Percentiles rank a stretch among this genome's conserved stretches.
These are phyloP conservation scores for Sebastes itinus DNA, from an alignment of 2,797 vertebrate species.

Conservation along the genomic window DNA sequence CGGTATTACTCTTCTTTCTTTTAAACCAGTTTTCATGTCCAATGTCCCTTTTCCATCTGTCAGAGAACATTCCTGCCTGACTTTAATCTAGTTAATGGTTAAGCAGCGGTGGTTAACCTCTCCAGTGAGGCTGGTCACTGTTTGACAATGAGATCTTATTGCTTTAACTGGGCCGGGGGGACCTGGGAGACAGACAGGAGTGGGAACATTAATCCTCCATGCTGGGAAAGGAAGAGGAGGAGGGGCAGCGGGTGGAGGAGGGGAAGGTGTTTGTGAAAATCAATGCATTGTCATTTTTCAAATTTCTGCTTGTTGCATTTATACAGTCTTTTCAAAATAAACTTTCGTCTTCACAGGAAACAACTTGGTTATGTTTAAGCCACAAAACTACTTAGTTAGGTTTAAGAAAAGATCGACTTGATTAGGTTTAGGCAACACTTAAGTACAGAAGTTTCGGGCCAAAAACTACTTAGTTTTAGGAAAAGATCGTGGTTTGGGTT, in stretches of 20 bases:
- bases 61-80: constrained; percentile 51
- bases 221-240: constrained; percentile 36
- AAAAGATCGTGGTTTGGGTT: too few species aligned
- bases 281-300: too few species aligned
- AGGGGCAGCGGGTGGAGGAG: not conserved
- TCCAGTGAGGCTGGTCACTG: constrained; percentile 65
- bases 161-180: constrained; percentile 68
- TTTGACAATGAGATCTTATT: constrained; percentile 78
- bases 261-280: constrained; percentile 14
- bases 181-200: constrained; percentile 58
- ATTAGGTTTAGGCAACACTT: too few species aligned
- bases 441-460: too few species aligned
- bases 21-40: constrained; percentile 38
- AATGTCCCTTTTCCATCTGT: constrained; percentile 53
- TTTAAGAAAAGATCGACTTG: too few species aligned
- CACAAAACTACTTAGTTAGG: too few species aligned
- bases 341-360: too few species aligned
- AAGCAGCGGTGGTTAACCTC: constrained; percentile 74
- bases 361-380: too few species aligned
- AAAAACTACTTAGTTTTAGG: too few species aligned
- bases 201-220: constrained; percentile 61
- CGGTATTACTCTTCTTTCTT: constrained; percentile 16
- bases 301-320: too few species aligned
- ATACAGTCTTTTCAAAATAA: too few species aligned
- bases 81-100: constrained; percentile 83